A percentile compares a stretch with the other conserved stretches of the same genome.
Evolutionary conservation across 2,888 invertebrate genomes (phyloP).

Genomic region (Pyrrhosoma nymphula): DNA sequence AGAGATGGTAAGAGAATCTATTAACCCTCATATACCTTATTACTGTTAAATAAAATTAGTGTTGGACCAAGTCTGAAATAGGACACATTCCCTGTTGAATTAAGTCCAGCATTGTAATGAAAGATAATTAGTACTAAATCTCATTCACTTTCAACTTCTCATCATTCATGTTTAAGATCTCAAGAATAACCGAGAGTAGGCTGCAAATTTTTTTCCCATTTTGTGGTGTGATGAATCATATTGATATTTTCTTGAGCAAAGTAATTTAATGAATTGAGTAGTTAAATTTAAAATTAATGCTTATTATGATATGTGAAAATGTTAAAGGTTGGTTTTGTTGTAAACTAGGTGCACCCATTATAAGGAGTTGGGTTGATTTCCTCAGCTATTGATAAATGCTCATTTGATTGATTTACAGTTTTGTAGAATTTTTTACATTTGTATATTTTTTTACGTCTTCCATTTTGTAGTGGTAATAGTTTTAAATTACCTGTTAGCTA

Average conservation of each 20-base stretch:
- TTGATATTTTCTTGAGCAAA: not conserved
- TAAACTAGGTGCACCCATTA: not conserved
- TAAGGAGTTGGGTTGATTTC: not conserved
- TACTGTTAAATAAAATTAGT: conserved; percentile 39
- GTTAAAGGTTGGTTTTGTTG: not conserved
- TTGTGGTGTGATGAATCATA: not conserved
- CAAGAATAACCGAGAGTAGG: conserved; percentile 37
- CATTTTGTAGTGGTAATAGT: conserved; percentile 38
- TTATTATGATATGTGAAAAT: not conserved
- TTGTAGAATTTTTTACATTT: conserved; percentile 50
- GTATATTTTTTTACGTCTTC: conserved; percentile 65
- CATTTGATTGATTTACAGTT: conserved; percentile 50
- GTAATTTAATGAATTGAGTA: not conserved
- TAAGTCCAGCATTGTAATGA: conserved; percentile 28
- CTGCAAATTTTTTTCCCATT: not conserved
- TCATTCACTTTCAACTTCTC: conserved; percentile 43
- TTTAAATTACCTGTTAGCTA: conserved; percentile 50
- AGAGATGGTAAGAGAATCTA: conserved; percentile 35
- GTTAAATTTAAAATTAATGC: not conserved
- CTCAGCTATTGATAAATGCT: conserved; percentile 1
- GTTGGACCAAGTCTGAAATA: conserved; percentile 36
- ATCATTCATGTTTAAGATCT: conserved; percentile 55
- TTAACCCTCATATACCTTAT: conserved; percentile 27
- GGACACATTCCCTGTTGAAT: conserved; percentile 32
- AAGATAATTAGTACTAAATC: conserved; percentile 47